A percentile compares a stretch with the other conserved stretches of the same genome.
These are phyloP conservation scores for Porphyrio hochstetteri DNA, from an alignment of 2,113 vertebrate genomes.

Conservation along the genomic window DNA sequence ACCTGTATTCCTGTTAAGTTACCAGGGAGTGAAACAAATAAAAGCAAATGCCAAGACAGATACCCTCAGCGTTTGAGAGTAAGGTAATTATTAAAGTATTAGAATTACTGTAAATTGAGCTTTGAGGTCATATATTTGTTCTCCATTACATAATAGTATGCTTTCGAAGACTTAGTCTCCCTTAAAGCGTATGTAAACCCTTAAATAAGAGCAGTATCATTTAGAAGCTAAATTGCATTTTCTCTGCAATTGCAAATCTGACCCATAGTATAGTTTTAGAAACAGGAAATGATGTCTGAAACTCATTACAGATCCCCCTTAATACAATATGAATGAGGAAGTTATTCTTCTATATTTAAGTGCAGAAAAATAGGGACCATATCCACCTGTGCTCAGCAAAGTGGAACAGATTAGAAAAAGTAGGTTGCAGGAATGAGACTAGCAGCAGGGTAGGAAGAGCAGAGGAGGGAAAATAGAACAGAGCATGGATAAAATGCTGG, in stretches of 20 bases:
- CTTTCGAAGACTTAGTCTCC: neutral
- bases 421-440: neutral
- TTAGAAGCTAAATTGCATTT: neutral
- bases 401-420: conserved; percentile 37
- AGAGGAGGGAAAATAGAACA: neutral
- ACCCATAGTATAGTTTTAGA: neutral
- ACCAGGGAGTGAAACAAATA: neutral
- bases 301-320: neutral
- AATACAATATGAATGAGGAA: neutral
- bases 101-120: neutral
- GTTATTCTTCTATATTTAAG: neutral
- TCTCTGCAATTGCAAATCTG: neutral
- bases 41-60: neutral
- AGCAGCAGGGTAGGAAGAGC: neutral
- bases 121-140: neutral
- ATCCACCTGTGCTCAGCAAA: conserved; percentile 26
- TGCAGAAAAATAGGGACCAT: neutral
- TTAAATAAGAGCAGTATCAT: neutral
- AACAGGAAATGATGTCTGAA: neutral
- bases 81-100: neutral
- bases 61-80: neutral
- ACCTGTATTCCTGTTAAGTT: neutral
- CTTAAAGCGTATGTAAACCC: neutral
- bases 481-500: neutral
- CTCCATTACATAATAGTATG: neutral